A percentile compares a stretch with the other conserved stretches of the same genome.
phyloP scores from a whole-genome alignment of 2,888 invertebrate genomes.

The Spodoptera picta region DNA sequence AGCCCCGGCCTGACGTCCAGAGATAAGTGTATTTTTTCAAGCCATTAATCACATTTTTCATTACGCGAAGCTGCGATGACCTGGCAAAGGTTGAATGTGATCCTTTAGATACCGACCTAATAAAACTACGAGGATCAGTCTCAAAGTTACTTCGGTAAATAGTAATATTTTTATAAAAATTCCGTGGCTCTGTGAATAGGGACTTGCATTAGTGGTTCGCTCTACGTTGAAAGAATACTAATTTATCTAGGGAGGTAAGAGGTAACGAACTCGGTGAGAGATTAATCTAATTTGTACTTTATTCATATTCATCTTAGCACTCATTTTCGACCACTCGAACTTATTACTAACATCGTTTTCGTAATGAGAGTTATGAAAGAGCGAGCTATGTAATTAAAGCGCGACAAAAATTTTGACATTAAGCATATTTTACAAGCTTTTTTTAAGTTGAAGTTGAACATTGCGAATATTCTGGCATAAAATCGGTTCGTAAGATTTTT shows the following conservation, averaged over 20 bases:
- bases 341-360: constrained; percentile 3
- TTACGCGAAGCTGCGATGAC: constrained; percentile 47
- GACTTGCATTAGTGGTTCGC: constrained; percentile 42
- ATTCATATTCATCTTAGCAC: constrained; percentile 36
- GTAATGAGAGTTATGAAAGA: constrained; percentile 2
- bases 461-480: no score
- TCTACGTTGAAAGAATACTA: constrained; percentile 48
- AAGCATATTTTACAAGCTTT: no score
- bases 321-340: constrained; percentile 15
- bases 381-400: no score
- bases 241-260: constrained; percentile 25
- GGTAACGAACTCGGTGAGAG: constrained; percentile 42
- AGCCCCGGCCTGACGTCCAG: constrained; percentile 34
- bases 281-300: constrained; percentile 50
- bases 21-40: constrained; percentile 57
- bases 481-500: no score
- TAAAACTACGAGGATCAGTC: constrained; percentile 16
- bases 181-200: constrained; percentile 17
- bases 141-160: constrained; percentile 8
- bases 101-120: constrained; percentile 27
- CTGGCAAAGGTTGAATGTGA: constrained; percentile 42
- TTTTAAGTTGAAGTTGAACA: no score
- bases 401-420: no score
- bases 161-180: constrained; percentile 17
- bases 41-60: constrained; percentile 58